Evolutionary conservation across 2,797 vertebrate genomes (phyloP).

Genomic region (Syngnathus acus): DNA sequence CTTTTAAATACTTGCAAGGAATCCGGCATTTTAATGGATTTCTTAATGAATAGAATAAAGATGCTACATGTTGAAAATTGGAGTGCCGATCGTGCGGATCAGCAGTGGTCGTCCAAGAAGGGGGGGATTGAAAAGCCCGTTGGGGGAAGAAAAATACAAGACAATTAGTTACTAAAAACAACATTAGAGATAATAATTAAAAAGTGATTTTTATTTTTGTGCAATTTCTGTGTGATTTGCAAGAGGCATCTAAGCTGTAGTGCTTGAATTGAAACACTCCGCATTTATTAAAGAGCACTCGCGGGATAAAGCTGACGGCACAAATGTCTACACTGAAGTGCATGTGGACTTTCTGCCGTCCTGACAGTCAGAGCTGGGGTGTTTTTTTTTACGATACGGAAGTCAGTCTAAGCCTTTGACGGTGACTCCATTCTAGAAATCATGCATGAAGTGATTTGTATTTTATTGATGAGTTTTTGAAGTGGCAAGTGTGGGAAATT

Average conservation of each 20-base stretch:
- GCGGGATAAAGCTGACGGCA: slow-evolving; percentile 41
- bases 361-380: slow-evolving; percentile 34
- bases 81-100: slow-evolving; percentile 79
- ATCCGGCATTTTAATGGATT: slow-evolving; percentile 91
- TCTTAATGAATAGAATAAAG: slow-evolving; percentile 96
- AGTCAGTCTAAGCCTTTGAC: slow-evolving; percentile 60
- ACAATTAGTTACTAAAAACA: not conserved
- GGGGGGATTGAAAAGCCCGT: not conserved
- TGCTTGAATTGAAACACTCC: slow-evolving; percentile 22
- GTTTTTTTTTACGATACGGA: slow-evolving; percentile 48
- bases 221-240: not conserved
- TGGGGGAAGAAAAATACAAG: not conserved
- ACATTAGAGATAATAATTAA: not conserved
- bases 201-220: not conserved
- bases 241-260: slow-evolving; percentile 11
- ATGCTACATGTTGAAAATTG: slow-evolving; percentile 90
- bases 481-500: slow-evolving; percentile 76
- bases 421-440: slow-evolving; percentile 50
- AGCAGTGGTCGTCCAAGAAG: slow-evolving; percentile 1
- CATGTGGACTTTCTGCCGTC: slow-evolving; percentile 27
- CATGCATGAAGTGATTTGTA: slow-evolving; percentile 73
- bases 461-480: slow-evolving; percentile 77
- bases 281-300: slow-evolving; percentile 28
- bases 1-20: slow-evolving; percentile 95
- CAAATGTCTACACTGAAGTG: not conserved